These are phyloP conservation scores for Aphelocoma californica DNA, from an alignment of 2,797 vertebrate genomes.

Conservation along the genomic window DNA sequence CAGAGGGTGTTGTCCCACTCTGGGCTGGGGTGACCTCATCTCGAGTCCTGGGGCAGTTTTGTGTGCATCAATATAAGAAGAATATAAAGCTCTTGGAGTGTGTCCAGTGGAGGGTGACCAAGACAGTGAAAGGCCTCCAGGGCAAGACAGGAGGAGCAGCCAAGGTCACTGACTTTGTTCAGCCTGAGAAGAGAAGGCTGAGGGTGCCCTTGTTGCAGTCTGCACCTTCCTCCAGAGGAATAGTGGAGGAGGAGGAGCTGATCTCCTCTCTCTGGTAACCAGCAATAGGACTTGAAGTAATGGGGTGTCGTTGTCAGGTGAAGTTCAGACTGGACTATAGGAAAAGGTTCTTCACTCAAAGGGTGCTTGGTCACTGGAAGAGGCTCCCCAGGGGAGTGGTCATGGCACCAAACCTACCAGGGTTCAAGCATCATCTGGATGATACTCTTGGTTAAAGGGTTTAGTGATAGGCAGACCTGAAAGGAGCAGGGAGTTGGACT, in stretches of 20 bases:
- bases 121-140: background rate
- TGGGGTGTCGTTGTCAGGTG: too few relatives aligned
- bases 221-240: background rate
- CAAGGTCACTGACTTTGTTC: accelerated
- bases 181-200: background rate
- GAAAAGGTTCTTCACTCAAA: background rate
- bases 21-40: accelerated
- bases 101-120: background rate
- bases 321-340: background rate
- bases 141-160: background rate
- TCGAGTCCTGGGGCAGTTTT: background rate
- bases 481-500: background rate
- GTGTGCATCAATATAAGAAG: background rate
- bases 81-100: background rate
- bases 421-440: background rate
- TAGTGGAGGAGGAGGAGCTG: background rate
- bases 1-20: background rate
- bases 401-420: background rate
- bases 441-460: too few relatives aligned
- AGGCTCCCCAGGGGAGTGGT: background rate
- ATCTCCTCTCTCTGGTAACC: background rate
- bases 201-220: background rate
- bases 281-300: accelerated
- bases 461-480: background rate
- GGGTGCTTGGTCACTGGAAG: background rate